These are phyloP conservation scores for Geodia barretti DNA, from an alignment of 37 sponge, comb jelly and placozoan genomes.

Conservation along the genomic window DNA sequence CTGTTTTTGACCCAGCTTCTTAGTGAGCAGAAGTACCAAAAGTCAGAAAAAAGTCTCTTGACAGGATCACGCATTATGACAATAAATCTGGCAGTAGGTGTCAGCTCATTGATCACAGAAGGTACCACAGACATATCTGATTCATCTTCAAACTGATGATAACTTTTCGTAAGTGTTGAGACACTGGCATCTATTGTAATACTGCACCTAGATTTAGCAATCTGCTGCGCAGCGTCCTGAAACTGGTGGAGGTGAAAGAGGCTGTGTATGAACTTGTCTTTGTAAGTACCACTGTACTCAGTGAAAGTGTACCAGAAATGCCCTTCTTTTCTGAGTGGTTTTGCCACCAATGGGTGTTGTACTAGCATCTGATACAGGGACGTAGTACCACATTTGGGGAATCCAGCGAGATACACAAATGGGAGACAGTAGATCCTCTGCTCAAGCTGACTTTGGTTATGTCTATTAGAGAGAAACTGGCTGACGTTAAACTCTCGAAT, in stretches of 20 bases:
- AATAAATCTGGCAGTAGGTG: constrained; percentile 52
- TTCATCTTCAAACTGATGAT: neutral
- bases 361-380: constrained; percentile 7
- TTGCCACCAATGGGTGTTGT: constrained; percentile 28
- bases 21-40: constrained; percentile 43
- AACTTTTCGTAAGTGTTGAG: too few relatives aligned
- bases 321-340: constrained; percentile 23
- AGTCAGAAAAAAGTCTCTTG: constrained; percentile 60
- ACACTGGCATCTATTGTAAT: constrained; percentile 43
- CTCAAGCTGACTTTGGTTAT: too few relatives aligned
- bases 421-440: constrained; percentile 40
- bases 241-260: constrained; percentile 16
- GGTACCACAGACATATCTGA: constrained; percentile 32
- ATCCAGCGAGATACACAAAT: constrained; percentile 22
- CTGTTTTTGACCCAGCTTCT: neutral
- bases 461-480: too few relatives aligned
- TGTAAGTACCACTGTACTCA: too few relatives aligned
- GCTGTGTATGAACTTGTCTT: neutral
- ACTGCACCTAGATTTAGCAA: neutral
- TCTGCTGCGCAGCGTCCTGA: constrained; percentile 1
- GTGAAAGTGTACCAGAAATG: constrained; percentile 36
- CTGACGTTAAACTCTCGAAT: too few relatives aligned
- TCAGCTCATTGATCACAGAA: constrained; percentile 3
- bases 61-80: constrained; percentile 56
- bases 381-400: constrained; percentile 47